These are phyloP conservation scores for Lacanobia oleracea DNA, from an alignment of 2,888 invertebrate species.

Conservation along the genomic window DNA sequence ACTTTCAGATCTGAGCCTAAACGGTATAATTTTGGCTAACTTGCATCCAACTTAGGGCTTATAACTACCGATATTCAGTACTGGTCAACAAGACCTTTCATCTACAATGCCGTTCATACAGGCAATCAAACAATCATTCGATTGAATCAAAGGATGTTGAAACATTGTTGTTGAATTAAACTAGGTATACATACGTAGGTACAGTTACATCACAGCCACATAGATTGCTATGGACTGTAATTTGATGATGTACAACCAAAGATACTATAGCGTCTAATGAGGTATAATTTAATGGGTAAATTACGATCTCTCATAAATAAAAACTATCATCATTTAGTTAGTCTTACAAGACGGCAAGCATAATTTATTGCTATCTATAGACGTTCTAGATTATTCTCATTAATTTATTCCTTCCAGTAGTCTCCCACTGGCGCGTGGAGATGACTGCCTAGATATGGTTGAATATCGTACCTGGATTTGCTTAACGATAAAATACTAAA, in stretches of 20 bases:
- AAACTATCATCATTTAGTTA: not conserved
- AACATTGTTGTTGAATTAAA: constrained; percentile 1
- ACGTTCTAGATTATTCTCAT: not conserved
- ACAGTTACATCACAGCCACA: not conserved
- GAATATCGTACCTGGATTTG: too few species aligned
- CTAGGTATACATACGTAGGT: not conserved
- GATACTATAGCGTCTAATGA: constrained; percentile 5
- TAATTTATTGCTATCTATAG: not conserved
- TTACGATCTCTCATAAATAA: not conserved
- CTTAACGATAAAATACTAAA: too few species aligned
- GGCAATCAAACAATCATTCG: constrained; percentile 12
- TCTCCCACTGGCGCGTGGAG: not conserved
- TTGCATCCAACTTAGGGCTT: too few species aligned
- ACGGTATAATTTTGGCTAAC: not conserved
- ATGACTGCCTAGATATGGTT: too few species aligned
- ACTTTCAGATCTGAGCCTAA: too few species aligned
- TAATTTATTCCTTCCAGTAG: not conserved
- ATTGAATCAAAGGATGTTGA: constrained; percentile 12
- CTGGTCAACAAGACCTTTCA: not conserved
- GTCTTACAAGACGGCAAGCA: not conserved
- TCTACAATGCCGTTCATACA: not conserved
- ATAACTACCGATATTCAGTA: too few species aligned
- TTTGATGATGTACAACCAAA: constrained; percentile 7
- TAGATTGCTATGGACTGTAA: not conserved
- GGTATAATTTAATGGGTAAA: constrained; percentile 17